phyloP scores from a whole-genome alignment of 2,113 vertebrate genomes.

The mouse (Mus musculus) region DNA sequence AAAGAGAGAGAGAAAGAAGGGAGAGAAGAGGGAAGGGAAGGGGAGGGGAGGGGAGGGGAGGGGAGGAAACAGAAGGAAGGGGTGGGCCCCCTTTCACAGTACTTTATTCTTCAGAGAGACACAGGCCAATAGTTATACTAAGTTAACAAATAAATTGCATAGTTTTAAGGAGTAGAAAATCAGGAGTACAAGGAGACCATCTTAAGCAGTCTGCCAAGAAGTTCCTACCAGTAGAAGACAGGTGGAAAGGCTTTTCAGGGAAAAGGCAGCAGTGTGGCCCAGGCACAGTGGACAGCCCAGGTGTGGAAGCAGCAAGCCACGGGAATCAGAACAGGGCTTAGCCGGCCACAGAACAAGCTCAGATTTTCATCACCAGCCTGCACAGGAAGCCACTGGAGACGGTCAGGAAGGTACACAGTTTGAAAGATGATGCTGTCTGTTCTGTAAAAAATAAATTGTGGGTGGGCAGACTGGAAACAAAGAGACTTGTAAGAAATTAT shows the following conservation, averaged over 20 bases:
- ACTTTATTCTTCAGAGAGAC: conserved; percentile 8
- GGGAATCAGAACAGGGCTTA: neutral
- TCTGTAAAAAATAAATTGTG: conserved; percentile 37
- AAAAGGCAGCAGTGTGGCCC: neutral
- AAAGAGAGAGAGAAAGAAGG: fast-evolving
- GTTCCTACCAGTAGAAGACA: neutral
- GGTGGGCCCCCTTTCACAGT: neutral
- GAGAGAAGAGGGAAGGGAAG: fast-evolving
- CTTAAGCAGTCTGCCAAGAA: neutral
- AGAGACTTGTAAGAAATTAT: neutral
- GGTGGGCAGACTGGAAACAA: conserved; percentile 3
- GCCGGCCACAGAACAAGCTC: neutral
- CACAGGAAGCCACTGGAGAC: neutral
- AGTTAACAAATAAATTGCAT: neutral
- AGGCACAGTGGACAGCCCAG: neutral
- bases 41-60: neutral
- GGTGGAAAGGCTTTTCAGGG: neutral
- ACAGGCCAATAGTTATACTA: neutral
- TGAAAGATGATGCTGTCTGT: conserved; percentile 20
- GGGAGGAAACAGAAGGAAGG: neutral
- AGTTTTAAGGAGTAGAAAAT: conserved; percentile 20
- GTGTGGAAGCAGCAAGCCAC: neutral
- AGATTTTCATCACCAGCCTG: neutral
- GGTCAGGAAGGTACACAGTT: neutral
- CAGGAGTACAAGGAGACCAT: neutral